These are phyloP conservation scores for Heliornis fulica DNA, from an alignment of 2,113 vertebrate species.

Conservation along the genomic window DNA sequence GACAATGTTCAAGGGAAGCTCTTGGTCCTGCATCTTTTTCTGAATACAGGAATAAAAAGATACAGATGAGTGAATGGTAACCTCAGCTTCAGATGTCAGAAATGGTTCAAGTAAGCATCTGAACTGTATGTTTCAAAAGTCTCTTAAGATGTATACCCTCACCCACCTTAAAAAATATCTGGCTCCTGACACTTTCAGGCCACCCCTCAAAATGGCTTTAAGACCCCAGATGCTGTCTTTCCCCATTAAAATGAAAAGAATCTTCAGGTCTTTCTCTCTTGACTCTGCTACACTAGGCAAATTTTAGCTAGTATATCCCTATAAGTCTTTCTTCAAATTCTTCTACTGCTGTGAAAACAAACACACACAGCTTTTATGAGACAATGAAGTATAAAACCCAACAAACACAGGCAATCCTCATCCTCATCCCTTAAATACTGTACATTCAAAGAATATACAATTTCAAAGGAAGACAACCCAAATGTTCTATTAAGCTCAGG, in stretches of 20 bases:
- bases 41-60: neutral
- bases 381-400: neutral
- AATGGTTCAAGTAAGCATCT: neutral
- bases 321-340: neutral
- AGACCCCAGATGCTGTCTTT: neutral
- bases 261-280: neutral
- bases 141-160: neutral
- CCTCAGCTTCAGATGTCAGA: neutral
- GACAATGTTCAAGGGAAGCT: neutral
- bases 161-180: neutral
- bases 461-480: neutral
- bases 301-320: neutral
- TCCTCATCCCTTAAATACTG: neutral
- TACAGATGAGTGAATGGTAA: neutral
- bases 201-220: neutral
- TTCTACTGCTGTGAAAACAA: neutral
- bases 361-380: neutral
- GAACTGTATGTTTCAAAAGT: neutral
- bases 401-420: neutral
- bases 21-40: neutral
- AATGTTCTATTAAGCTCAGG: neutral
- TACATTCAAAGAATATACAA: neutral
- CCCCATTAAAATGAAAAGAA: neutral
- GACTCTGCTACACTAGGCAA: neutral
- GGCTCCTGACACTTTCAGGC: neutral